Evolutionary conservation across 2,113 vertebrate genomes (phyloP), one percentile per base, ranked within the genome.

Genomic region (Leucosticte australis): DNA sequence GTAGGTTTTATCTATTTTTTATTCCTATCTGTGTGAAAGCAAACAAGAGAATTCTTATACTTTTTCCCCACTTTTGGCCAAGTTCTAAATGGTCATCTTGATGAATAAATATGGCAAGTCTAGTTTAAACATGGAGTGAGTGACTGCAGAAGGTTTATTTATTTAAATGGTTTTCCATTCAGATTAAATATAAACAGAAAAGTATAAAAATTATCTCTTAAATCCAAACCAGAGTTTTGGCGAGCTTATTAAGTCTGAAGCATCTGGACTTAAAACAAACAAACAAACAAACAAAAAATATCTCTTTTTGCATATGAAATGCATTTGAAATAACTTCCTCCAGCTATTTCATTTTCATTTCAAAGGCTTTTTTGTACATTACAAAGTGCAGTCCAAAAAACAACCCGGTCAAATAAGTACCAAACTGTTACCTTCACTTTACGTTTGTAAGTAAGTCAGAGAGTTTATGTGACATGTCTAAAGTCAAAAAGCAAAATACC

Each of bases 121-220:
- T 93, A 85, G 75, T 94, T 97, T 97, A 97, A 94, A 94, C 68
- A 87, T 4, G 21, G 53, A 53, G 35, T 86, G 85, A 96, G 78
- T 97, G 94, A 91, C 76, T 95, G 76, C 63, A 75, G 91, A 91
- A 95, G 86, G 35, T 89, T 96, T 97, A 89, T 97, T 97, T 97
- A 85, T 95, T 90, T 68, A 83, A 97, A 94, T 90, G 83, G 5
- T 31, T 96, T 93, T 79, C 37, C 65, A 7, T 88, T 95, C 93
- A 95, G 89, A 78, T 94, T 60, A 96, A 97, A 95, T 93, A 92
- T 94, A 97, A 97, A 83, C 79, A 96, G 79, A 92, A 90, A 92
- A 90, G 74, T 56, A 94, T 77, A 80, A 67, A 87, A 80, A 50
- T 91, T 94, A 79, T 90, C 53, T 96, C 69, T 44, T 56, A 70